phyloP scores from a whole-genome alignment of 2,888 invertebrate genomes.

The Conops quadrifasciatus region DNA sequence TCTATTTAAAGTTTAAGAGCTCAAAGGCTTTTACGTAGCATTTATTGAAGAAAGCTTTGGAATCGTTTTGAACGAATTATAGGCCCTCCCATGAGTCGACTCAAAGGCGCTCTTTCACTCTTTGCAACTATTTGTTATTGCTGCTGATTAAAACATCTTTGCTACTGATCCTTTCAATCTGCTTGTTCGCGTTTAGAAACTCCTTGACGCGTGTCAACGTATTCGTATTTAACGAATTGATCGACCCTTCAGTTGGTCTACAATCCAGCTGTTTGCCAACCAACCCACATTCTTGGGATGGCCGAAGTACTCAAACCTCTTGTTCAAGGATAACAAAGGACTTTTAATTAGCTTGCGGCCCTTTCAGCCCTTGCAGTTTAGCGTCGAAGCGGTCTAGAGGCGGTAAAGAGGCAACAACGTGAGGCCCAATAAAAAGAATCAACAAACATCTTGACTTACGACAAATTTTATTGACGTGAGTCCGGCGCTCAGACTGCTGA shows the following conservation, averaged over 20 bases:
- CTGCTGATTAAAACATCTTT: too few relatives aligned
- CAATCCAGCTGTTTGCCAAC: constrained; percentile 7
- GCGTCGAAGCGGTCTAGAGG: not conserved
- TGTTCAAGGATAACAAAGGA: constrained; percentile 22
- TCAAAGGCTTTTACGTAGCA: too few relatives aligned
- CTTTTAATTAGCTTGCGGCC: constrained; percentile 28
- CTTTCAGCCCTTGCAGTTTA: not conserved
- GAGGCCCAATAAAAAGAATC: constrained; percentile 1
- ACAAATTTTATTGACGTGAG: constrained; percentile 11
- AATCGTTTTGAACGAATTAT: too few relatives aligned
- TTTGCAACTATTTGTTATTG: too few relatives aligned
- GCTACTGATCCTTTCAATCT: too few relatives aligned
- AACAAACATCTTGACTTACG: constrained; percentile 29
- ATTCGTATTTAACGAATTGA: too few relatives aligned
- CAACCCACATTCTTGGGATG: not conserved
- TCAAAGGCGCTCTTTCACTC: too few relatives aligned
- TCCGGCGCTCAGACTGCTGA: not conserved
- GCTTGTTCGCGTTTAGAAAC: too few relatives aligned
- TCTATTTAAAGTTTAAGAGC: too few relatives aligned
- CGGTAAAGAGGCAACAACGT: not conserved
- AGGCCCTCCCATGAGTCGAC: too few relatives aligned
- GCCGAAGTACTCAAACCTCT: not conserved
- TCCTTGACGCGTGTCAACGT: constrained; percentile 14
- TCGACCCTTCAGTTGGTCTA: not conserved
- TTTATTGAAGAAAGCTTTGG: too few relatives aligned